Conservation (phyloP, 2,888 invertebrate genomes). For the Lithophane leautieri region DNA sequence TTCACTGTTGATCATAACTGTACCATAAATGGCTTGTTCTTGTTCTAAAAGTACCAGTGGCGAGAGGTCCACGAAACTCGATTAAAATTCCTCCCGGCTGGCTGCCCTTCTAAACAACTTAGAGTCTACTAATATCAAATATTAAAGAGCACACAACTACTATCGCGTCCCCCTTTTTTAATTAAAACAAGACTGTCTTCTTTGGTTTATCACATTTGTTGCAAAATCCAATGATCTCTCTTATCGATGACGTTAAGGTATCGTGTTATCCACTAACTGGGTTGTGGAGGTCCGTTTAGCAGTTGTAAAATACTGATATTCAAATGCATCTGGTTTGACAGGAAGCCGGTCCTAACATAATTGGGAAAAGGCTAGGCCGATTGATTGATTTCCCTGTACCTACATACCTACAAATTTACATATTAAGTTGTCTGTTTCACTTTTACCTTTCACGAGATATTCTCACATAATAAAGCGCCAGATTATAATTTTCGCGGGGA, state of each 20-base stretch:
- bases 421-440: not conserved
- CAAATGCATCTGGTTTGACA: not conserved
- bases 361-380: not conserved
- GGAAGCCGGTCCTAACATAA: not conserved
- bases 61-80: too few species aligned
- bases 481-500: slow-evolving; percentile 53
- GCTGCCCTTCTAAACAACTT: too few species aligned
- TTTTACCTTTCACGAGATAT: slow-evolving; percentile 53
- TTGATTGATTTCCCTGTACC: not conserved
- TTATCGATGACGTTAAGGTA: too few species aligned
- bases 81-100: too few species aligned
- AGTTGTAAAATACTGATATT: not conserved
- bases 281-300: not conserved
- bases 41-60: too few species aligned
- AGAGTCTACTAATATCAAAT: too few species aligned
- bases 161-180: too few species aligned
- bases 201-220: too few species aligned
- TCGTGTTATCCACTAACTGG: not conserved
- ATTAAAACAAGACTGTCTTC: too few species aligned
- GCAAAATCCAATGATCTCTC: too few species aligned
- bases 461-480: slow-evolving; percentile 49
- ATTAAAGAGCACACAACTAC: too few species aligned
- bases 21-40: not conserved
- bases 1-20: not conserved
- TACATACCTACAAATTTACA: not conserved